Evolutionary conservation across 2,888 invertebrate species (phyloP), one percentile per base, ranked within the genome.

Genomic region (Aelia acuminata): DNA sequence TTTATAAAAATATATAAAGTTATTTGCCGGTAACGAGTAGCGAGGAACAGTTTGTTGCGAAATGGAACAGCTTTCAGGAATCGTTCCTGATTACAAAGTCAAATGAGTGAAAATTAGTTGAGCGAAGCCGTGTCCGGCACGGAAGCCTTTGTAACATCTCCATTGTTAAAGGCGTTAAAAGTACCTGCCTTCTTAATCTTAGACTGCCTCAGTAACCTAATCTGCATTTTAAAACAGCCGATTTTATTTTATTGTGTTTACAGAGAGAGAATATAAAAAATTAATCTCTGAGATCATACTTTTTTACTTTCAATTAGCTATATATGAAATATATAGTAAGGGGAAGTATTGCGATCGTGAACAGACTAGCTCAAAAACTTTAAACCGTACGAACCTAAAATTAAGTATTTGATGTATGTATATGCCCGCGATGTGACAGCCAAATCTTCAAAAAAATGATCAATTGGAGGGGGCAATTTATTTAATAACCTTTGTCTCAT

Each of bases 71-170:
- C 63, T 63, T 63, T 57, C 26, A 75, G 39, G 39, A 75, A 13
- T 39, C 31, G 35, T 75, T 43, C 11, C 43, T 43, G 22, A 80
- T 80, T 80, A 43, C n/a, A 80, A 80, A 80, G 80, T 80, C 80
- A 80, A 80, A 80, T 80, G 39, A n/a, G 80, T 70, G 70, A 35
- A 70, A 39, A 70, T 70, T 39, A 70, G 70, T 80, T 80, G 20
- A 80, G 80, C 43, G 80, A 80, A 43, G 31, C 80, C 80, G 22
- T 80, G 80, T 80, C 43, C 43, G 43, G n/a, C n/a, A 39, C 43
- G 43, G 43, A 20, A 11, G 22, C n/a, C 39, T 43, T 80, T 80
- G 43, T n/a, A 39, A 80, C 80, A 63, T 63, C 63, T 63, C 15
- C 31, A 31, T 63, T 63, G 63, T 63, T 63, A 31, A 31, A 15